Evolutionary conservation across 1,140 invertebrate species (phyloP).

Genomic region (Sitophilus oryzae): DNA sequence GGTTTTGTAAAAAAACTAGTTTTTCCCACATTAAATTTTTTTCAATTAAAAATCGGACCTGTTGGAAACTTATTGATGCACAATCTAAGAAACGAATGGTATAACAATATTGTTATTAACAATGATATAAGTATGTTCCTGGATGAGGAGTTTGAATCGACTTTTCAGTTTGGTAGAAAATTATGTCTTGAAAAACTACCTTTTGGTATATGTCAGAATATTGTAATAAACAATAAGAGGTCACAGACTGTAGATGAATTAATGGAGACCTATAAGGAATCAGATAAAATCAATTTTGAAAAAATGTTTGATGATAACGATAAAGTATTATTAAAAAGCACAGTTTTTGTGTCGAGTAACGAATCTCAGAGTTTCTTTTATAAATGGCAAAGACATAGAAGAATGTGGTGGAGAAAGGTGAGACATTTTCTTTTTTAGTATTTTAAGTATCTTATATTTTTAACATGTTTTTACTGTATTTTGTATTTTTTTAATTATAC

Average conservation of each 20-base stretch:
- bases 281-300: slow-evolving; percentile 24
- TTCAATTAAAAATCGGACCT: slow-evolving; percentile 46
- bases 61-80: slow-evolving; percentile 49
- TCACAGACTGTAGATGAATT: slow-evolving; percentile 13
- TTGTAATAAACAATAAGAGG: slow-evolving; percentile 13
- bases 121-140: slow-evolving; percentile 50
- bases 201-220: slow-evolving; percentile 50
- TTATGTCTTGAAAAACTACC: slow-evolving; percentile 43
- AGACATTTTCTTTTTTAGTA: no score
- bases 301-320: slow-evolving; percentile 19
- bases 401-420: slow-evolving; percentile 75
- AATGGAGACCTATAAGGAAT: slow-evolving; percentile 17
- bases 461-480: background rate
- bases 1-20: slow-evolving; percentile 38
- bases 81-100: slow-evolving; percentile 56
- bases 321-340: slow-evolving; percentile 35
- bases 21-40: slow-evolving; percentile 38
- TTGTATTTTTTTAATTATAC: no score
- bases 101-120: slow-evolving; percentile 48
- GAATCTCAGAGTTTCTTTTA: slow-evolving; percentile 55
- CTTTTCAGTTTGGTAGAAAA: slow-evolving; percentile 40
- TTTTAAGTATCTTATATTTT: slow-evolving; percentile 18
- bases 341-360: slow-evolving; percentile 40
- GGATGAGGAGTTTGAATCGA: slow-evolving; percentile 33
- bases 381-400: slow-evolving; percentile 65